Conservation (phyloP, 53 echinoderm and acorn worm species). For the Apostichopus leukothele region DNA sequence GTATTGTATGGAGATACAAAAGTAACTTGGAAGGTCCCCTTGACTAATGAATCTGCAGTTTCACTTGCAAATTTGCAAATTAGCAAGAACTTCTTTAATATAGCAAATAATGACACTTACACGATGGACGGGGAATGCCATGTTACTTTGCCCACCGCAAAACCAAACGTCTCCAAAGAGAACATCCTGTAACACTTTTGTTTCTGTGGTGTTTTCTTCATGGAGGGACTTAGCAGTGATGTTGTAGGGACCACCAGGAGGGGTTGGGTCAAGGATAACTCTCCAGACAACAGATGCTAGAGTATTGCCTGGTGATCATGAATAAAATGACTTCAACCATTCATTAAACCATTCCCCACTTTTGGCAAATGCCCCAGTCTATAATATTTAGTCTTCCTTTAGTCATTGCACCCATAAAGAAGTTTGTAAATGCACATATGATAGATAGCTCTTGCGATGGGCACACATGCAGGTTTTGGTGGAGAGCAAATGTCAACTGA, state of each 20-base stretch:
- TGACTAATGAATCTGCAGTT: too few species aligned
- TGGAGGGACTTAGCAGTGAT: slow-evolving; percentile 56
- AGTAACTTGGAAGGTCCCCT: too few species aligned
- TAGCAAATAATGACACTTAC: slow-evolving; percentile 35
- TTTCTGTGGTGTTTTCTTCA: neutral
- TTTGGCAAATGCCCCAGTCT: too few species aligned
- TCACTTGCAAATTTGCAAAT: too few species aligned
- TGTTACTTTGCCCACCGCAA: slow-evolving; percentile 88
- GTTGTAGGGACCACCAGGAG: slow-evolving; percentile 77
- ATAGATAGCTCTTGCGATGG: too few species aligned
- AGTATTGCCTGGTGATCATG: neutral
- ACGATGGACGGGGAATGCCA: slow-evolving; percentile 68
- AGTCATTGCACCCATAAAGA: too few species aligned
- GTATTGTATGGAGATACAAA: too few species aligned
- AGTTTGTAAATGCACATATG: too few species aligned
- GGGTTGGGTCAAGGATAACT: slow-evolving; percentile 71
- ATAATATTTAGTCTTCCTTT: too few species aligned
- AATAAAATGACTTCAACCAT: neutral
- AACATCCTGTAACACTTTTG: slow-evolving; percentile 63
- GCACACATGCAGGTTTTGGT: too few species aligned
- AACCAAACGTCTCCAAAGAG: slow-evolving; percentile 87
- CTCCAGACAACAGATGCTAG: slow-evolving; percentile 51
- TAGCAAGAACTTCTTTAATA: too few species aligned
- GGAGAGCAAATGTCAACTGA: too few species aligned
- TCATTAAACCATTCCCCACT: neutral